Conservation (phyloP, 2,797 vertebrate genomes). For the Dicrostonyx torquatus region DNA sequence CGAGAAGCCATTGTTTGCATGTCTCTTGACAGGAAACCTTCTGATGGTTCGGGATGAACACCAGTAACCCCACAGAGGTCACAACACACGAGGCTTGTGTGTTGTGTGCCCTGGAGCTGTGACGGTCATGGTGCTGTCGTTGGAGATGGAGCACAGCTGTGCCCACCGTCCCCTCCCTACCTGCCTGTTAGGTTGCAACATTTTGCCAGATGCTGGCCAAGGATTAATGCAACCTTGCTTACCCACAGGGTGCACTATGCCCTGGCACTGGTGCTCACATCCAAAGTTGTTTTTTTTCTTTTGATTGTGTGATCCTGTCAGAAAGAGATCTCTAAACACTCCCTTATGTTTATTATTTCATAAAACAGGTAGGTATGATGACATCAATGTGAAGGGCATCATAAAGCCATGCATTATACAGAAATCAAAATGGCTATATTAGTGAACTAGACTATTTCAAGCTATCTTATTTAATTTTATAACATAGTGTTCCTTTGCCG, state of each 20-base stretch:
- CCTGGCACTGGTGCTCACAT: background rate
- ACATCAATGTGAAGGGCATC: background rate
- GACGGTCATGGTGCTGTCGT: fast-evolving
- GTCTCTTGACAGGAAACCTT: background rate
- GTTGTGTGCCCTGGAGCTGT: fast-evolving
- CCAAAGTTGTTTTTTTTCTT: constrained; percentile 40
- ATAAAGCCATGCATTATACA: background rate
- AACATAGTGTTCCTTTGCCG: background rate
- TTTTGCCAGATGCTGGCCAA: constrained; percentile 37
- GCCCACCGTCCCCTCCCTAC: background rate
- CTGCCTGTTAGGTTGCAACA: constrained; percentile 28
- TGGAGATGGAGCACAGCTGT: background rate
- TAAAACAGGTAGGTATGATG: background rate
- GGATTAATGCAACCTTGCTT: constrained; percentile 66
- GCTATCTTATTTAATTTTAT: background rate
- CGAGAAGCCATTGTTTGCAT: background rate
- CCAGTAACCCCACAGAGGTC: no score
- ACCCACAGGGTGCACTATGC: constrained; percentile 23
- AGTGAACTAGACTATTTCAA: background rate
- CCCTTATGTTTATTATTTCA: background rate
- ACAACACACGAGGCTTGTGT: fast-evolving
- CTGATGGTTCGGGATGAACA: background rate
- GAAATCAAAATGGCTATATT: background rate
- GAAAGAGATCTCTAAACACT: background rate
- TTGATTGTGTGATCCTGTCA: background rate